Base-by-base conservation (phyloP, 2,888 invertebrate genomes). In the Nemotelus pantherinus region DNA sequence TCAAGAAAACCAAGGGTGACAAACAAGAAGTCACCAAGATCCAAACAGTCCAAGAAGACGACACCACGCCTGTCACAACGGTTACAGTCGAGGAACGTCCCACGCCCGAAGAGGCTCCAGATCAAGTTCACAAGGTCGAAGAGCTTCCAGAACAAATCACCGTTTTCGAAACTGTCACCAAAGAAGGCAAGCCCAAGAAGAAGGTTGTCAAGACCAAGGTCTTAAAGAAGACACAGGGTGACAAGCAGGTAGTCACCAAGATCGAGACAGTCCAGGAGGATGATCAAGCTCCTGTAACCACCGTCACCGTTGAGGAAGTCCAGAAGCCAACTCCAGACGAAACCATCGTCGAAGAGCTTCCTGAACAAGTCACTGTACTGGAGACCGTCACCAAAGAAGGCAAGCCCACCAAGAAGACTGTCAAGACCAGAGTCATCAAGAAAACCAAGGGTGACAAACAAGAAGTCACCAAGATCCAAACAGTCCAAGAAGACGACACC, bases 201-300 rank as follows among this genome's bases (percentile, higher is more conserved):
- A 84, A 84, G 81, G 82, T 83, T 39, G 82, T 83, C 9, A 88
- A 86, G 75, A 88, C 86, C 70, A 84, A 88, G 45, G 82, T 85
- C 0, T 85, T 88, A 53, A 88, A 85, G 77, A 88, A 88, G 81
- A 86, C 85, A 1, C 87, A 80, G 80, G 88, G 85, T 72, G 82
- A 84, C 60, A 86, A 85, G 81, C 84, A 87, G 60, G 88, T 89
- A 82, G 82, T 88, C 10, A 89, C 88, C 0, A 86, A 88, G 85
- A 88, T 89, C 67, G 83, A 86, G 68, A 88, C 84, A 2, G 82
- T 83, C n/a, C 82, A 84, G 78, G 84, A 84, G 78, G 84, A 84
- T 53, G 82, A 81, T 5, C 82, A 84, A 76, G 78, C 82, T 25
- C 25, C 25, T 25, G 25, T 25, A 0, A 25, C 25, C 25, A 25